Evolutionary conservation across 2,888 invertebrate species (phyloP), one percentile per base, ranked within the genome.

Genomic region (Diadromus collaris): DNA sequence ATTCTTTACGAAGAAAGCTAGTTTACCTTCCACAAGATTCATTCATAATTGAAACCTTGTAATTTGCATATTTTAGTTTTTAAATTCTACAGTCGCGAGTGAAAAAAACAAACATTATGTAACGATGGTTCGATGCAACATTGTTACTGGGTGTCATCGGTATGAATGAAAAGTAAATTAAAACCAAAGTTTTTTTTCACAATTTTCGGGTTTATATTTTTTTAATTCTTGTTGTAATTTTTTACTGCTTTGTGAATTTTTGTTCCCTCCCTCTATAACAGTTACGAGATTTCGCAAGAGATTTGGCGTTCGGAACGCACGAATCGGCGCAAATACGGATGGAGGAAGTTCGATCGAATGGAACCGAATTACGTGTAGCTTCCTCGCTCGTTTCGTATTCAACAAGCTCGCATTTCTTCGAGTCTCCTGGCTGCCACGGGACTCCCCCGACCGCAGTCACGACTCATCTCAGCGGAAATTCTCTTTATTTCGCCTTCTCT

Each of bases 201-300:
- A 16, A 46, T 64, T 38, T 60, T 2, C 58, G 24, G 41, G 16
- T 70, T 10, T 38, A 67, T 27, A n/a, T 34, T 46, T 19, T 46
- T 58, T 38, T 16, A 41, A 32, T 29, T 70, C 56, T 34, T 60
- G 21, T 56, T 10, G 46, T 32, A 56, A 16, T 65, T 29, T 44
- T 32, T 9, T 13, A 10, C 16, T 48, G 24, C 48, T 10, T 16
- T 38, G 16, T 0, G 4, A 38, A 27, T n/a, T 16, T 10, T 48
- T 64, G 13, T 67, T 27, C 56, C 41, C 48, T 19, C 13, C 41
- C 34, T 75, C 44, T 27, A 51, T 76, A 65, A 41, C 78, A 70
- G 64, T 88, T 87, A 88, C 86, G 75, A 87, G 82, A 83, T 89
- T 89, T 89, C 76, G 87, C 86, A 83, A 86, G 83, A 88, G 89